Conservation (phyloP, 2,888 invertebrate genomes). For the Himalopsyche anomala region DNA sequence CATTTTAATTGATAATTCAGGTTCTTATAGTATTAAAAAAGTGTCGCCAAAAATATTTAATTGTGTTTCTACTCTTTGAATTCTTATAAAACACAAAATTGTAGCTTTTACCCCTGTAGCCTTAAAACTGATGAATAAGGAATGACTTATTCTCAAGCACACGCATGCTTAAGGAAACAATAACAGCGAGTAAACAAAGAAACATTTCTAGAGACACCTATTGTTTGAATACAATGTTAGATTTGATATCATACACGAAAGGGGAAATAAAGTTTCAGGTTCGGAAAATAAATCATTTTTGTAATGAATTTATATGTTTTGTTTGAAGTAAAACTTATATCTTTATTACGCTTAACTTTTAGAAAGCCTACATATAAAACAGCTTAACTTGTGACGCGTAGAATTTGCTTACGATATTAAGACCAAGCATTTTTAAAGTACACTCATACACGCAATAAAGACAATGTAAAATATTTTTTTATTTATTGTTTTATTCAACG, state of each 20-base stretch:
- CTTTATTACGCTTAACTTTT: neutral
- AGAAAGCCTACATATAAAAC: neutral
- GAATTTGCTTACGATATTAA: no score
- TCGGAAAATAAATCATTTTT: conserved; percentile 28
- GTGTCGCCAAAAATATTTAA: no score
- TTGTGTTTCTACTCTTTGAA: no score
- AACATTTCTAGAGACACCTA: conserved; percentile 60
- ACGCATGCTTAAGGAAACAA: conserved; percentile 62
- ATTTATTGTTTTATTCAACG: no score
- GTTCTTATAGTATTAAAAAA: no score
- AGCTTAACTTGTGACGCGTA: no score
- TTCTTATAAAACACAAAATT: neutral
- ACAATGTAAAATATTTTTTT: no score
- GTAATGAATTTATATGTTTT: conserved; percentile 27
- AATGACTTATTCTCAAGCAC: conserved; percentile 49
- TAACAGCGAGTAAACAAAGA: conserved; percentile 60
- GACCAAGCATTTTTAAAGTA: no score
- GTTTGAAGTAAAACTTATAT: conserved; percentile 18
- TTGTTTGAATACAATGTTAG: conserved; percentile 57
- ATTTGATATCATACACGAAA: conserved; percentile 27
- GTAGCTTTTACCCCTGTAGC: neutral
- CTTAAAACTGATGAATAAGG: conserved; percentile 55
- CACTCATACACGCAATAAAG: no score
- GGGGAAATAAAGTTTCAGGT: conserved; percentile 30
- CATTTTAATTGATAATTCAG: no score